Evolutionary conservation across 2,113 vertebrate genomes (phyloP).

Genomic region (Mustela lutreola): DNA sequence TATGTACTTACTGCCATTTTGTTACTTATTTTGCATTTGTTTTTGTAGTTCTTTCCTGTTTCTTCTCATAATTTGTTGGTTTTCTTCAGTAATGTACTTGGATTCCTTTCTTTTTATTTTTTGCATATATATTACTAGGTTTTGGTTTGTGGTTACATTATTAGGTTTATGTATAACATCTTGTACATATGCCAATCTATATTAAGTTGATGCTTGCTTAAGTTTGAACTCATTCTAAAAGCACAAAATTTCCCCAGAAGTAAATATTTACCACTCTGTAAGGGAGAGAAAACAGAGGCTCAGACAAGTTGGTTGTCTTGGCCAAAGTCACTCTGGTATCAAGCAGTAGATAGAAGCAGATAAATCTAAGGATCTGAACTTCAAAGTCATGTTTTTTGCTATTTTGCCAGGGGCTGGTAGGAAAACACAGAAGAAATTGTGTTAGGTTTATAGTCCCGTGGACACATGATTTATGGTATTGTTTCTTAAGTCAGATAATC

Average conservation of each 20-base stretch:
- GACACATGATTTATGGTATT: neutral
- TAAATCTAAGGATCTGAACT: neutral
- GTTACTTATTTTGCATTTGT: neutral
- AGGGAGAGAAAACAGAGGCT: neutral
- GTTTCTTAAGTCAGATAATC: conserved; percentile 31
- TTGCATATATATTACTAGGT: neutral
- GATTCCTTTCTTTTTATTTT: neutral
- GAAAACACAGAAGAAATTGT: neutral
- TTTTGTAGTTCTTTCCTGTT: neutral
- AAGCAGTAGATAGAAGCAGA: neutral
- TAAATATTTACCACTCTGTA: neutral
- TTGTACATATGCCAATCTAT: neutral
- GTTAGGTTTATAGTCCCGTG: neutral
- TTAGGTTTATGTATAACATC: neutral
- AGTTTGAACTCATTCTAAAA: neutral
- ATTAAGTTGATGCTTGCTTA: neutral
- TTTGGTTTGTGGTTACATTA: neutral
- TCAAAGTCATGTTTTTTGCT: neutral
- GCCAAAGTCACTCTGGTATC: neutral
- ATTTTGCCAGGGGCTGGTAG: neutral
- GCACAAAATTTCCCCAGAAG: neutral
- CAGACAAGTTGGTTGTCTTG: neutral
- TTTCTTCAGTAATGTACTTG: neutral
- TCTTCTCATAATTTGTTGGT: neutral
- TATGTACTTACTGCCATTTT: neutral